These are phyloP conservation scores for Pectinophora gossypiella DNA, from an alignment of 1,140 invertebrate genomes.

Conservation along the genomic window DNA sequence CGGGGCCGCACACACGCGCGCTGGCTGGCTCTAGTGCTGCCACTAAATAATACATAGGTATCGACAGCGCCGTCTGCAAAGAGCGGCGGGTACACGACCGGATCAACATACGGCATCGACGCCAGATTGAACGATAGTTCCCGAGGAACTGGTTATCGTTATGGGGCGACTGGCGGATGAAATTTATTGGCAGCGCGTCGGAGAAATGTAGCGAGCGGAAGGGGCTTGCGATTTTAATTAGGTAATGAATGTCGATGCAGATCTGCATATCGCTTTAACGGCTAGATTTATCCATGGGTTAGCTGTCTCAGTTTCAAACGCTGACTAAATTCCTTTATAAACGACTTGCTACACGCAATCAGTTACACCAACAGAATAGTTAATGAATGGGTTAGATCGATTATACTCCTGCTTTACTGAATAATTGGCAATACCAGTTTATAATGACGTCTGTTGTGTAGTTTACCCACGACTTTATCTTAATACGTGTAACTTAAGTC, in stretches of 20 bases:
- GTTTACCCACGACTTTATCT: background rate
- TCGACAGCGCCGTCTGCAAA: conserved; percentile 65
- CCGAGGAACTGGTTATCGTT: conserved; percentile 75
- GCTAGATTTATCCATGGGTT: conserved; percentile 68
- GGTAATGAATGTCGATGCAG: conserved; percentile 74
- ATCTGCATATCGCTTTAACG: conserved; percentile 72
- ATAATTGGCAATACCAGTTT: background rate
- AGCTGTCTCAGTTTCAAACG: conserved; percentile 51
- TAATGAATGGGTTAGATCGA: background rate
- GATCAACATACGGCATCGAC: conserved; percentile 73
- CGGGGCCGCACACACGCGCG: conserved; percentile 25
- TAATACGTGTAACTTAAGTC: too few species aligned
- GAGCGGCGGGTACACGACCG: conserved; percentile 70
- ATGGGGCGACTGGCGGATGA: conserved; percentile 72
- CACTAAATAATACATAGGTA: conserved; percentile 74
- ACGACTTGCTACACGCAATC: conserved; percentile 34
- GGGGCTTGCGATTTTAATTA: conserved; percentile 74
- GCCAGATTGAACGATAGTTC: conserved; percentile 74
- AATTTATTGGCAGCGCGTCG: conserved; percentile 73
- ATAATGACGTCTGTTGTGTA: background rate
- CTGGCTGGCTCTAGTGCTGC: conserved; percentile 44
- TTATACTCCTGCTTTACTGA: background rate
- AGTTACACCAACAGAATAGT: background rate
- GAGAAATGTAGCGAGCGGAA: conserved; percentile 74
- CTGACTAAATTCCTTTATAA: conserved; percentile 49